Evolutionary conservation across 2,113 vertebrate genomes (phyloP).

Genomic region (Miniopterus natalensis): DNA sequence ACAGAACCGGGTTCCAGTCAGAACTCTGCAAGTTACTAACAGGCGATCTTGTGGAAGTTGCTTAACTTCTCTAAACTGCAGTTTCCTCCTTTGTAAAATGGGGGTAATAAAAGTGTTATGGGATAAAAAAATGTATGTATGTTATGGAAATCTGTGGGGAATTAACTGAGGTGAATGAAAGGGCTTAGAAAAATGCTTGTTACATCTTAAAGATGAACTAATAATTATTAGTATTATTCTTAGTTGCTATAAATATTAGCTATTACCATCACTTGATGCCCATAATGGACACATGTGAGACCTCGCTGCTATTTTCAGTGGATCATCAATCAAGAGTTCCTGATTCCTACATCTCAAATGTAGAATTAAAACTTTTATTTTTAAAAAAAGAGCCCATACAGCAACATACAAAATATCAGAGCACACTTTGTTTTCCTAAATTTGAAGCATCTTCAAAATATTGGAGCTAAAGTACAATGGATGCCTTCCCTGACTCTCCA

Average conservation of each 20-base stretch:
- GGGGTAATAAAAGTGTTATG: not conserved
- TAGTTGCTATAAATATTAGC: not conserved
- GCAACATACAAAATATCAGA: not conserved
- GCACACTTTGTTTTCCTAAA: not conserved
- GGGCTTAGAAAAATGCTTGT: not conserved
- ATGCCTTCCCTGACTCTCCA: not conserved
- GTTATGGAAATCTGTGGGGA: not conserved
- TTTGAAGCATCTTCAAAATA: not conserved
- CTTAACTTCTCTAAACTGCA: not conserved
- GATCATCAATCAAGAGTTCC: not conserved
- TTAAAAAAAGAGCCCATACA: not conserved
- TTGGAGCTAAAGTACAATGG: not conserved
- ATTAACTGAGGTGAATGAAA: conserved; percentile 7
- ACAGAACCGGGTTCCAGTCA: not conserved
- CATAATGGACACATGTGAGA: not conserved
- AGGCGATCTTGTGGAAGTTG: not conserved
- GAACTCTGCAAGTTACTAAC: not conserved
- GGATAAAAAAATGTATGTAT: not conserved
- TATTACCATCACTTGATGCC: not conserved
- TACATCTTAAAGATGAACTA: not conserved
- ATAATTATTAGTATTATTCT: not conserved
- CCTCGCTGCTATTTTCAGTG: not conserved
- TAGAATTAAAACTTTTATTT: not conserved
- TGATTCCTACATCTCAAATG: not conserved
- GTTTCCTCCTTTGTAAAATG: not conserved